Conservation (phyloP, 1,140 invertebrate species). For the Hylaeus volcanicus region DNA sequence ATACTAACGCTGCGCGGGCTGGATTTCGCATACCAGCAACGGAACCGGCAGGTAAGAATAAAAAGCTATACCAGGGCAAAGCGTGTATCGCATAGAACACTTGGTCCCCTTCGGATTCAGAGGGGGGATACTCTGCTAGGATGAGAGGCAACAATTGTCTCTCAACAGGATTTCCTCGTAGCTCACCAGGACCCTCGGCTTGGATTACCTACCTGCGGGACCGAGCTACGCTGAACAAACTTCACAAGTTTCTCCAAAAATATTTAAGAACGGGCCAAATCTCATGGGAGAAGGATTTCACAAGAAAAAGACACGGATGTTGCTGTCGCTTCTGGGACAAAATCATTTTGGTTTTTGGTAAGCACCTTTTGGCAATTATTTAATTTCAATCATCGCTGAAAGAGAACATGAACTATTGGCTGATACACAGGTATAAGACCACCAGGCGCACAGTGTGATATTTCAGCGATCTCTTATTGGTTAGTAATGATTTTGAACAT, state of each 20-base stretch:
- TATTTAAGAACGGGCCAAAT: neutral
- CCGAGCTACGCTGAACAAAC: neutral
- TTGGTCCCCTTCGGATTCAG: slow-evolving; percentile 23
- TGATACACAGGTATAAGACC: too few species aligned
- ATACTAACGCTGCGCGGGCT: slow-evolving; percentile 20
- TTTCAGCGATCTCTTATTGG: too few species aligned
- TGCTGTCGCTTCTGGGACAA: too few species aligned
- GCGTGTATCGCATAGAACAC: slow-evolving; percentile 42
- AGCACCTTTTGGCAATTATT: too few species aligned
- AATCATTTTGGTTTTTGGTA: too few species aligned
- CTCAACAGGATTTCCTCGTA: slow-evolving; percentile 13
- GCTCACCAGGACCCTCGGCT: slow-evolving; percentile 2
- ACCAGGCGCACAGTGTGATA: too few species aligned
- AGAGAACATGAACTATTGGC: too few species aligned
- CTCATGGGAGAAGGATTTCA: too few species aligned
- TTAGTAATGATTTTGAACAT: too few species aligned
- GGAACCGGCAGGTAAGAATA: slow-evolving; percentile 37
- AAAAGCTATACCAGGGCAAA: slow-evolving; percentile 46
- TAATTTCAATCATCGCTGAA: too few species aligned
- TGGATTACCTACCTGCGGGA: slow-evolving; percentile 12
- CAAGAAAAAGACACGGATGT: too few species aligned
- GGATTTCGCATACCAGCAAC: slow-evolving; percentile 47
- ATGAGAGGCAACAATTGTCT: slow-evolving; percentile 30
- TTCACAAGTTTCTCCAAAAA: neutral
- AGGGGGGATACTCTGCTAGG: neutral